Evolutionary conservation across 2,888 invertebrate genomes (phyloP), one percentile per base, ranked within the genome.

Genomic region (Halictus quadricinctus): DNA sequence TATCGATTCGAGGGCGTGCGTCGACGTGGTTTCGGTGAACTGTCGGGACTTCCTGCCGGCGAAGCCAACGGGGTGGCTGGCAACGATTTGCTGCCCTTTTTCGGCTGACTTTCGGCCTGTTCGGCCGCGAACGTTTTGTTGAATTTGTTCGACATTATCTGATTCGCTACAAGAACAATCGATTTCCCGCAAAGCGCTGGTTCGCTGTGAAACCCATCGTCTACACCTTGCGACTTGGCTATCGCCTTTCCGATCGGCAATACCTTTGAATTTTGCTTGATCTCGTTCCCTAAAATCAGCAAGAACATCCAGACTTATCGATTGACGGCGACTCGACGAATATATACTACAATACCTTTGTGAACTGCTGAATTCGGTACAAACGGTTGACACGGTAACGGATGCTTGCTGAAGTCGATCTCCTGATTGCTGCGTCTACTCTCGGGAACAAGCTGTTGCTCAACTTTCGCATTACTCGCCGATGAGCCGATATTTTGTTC

Each of bases 141-240:
- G 18, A 91, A 85, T 74, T 91, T 93, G 58, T 87, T 89, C 12
- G 93, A 93, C 94, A 94, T 94, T 87, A 94, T 94, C 78, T 93
- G 93, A 85, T 91, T 94, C 5, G 94, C 94, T 74, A 96, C 96
- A 88, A 95, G 94, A 48, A 96, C 95, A 75, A 96, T 96, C 13
- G 96, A 96, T 81, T 95, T 95, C 74, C 96, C 97, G 91, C 97
- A 97, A 74, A 96, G 96, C 70, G 97, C 96, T 48, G 96, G 96
- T 92, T 96, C 96, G 50, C 94, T 93, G 81, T 93, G 93, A 85
- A 94, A 93, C 79, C 97, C 97, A 95, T 97, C 97, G 93, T 97
- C 97, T 0, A 96, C 96, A 8, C 96, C 97, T 69, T 96, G 96
- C 7, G 97, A 96, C 88, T 95, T 95, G 0, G 88, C 80, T 80